phyloP scores from a whole-genome alignment of 1,140 invertebrate species.

The Aphidius gifuensis region DNA sequence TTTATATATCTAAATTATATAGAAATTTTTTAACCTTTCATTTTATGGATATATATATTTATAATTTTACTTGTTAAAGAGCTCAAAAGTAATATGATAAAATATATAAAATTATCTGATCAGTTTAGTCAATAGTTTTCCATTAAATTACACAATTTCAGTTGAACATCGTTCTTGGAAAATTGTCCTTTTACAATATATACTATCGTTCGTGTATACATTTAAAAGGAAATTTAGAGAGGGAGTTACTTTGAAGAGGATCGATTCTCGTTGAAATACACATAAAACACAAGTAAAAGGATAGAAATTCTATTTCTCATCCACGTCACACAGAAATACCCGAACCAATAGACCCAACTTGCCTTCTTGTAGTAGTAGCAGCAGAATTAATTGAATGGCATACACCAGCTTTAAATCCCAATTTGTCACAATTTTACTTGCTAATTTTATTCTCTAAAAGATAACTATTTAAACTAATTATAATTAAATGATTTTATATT shows the following conservation, averaged over 20 bases:
- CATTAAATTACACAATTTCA: slow-evolving; percentile 11
- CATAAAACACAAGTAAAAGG: background rate
- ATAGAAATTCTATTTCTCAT: slow-evolving; percentile 7
- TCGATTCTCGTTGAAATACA: background rate
- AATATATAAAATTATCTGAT: background rate
- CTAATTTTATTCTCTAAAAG: background rate
- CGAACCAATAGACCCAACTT: background rate
- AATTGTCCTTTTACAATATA: background rate
- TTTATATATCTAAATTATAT: background rate
- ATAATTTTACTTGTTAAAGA: no score
- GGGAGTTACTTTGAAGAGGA: slow-evolving; percentile 6
- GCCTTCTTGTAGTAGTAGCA: background rate
- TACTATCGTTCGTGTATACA: slow-evolving; percentile 7
- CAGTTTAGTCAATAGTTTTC: slow-evolving; percentile 10
- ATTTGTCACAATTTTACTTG: background rate
- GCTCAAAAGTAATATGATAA: background rate
- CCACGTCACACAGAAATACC: background rate
- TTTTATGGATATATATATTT: background rate
- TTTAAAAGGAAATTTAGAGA: background rate
- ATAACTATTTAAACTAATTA: background rate
- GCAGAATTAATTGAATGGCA: slow-evolving; percentile 8
- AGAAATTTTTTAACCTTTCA: no score
- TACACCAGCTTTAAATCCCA: background rate
- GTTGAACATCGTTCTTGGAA: background rate
- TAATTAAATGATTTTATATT: no score